Conservation (phyloP, 2,888 invertebrate genomes). For the Cheilosia soror region DNA sequence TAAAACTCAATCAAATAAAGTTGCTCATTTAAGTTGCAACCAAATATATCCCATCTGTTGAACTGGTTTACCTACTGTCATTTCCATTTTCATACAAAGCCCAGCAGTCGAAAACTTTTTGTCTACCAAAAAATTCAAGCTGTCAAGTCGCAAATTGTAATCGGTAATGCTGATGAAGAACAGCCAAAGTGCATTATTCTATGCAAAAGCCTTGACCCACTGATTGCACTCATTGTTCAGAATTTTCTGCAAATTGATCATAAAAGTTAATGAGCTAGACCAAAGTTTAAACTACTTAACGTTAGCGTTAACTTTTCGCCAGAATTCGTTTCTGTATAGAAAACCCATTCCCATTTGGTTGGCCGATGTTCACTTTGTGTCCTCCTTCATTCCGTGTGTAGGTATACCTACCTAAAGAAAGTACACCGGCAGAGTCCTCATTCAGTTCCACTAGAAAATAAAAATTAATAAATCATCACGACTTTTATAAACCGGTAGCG, state of each 20-base stretch:
- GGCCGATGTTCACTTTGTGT: not conserved
- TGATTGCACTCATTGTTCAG: conserved; percentile 8
- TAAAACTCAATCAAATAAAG: too few species aligned
- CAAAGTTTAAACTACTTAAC: conserved; percentile 58
- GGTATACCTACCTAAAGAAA: conserved; percentile 11
- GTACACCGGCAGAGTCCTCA: conserved; percentile 10
- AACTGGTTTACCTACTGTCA: too few species aligned
- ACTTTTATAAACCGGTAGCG: conserved; percentile 54
- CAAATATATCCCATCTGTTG: too few species aligned
- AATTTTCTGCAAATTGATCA: conserved; percentile 11
- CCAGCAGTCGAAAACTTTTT: too few species aligned
- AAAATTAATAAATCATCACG: conserved; percentile 71
- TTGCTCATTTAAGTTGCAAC: too few species aligned
- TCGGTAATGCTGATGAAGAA: not conserved
- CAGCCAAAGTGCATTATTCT: conserved; percentile 39
- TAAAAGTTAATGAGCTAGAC: conserved; percentile 37
- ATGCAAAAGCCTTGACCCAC: conserved; percentile 40
- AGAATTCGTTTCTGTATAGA: conserved; percentile 10
- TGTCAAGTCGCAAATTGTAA: too few species aligned
- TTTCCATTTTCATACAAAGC: too few species aligned
- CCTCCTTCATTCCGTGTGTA: not conserved
- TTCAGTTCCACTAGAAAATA: conserved; percentile 49
- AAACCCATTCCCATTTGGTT: conserved; percentile 10
- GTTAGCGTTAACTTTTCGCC: conserved; percentile 13
- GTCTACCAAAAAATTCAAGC: too few species aligned